A percentile compares a stretch with the other conserved stretches of the same genome.
phyloP scores from a whole-genome alignment of 2,888 invertebrate genomes.

The Pammene fasciana region DNA sequence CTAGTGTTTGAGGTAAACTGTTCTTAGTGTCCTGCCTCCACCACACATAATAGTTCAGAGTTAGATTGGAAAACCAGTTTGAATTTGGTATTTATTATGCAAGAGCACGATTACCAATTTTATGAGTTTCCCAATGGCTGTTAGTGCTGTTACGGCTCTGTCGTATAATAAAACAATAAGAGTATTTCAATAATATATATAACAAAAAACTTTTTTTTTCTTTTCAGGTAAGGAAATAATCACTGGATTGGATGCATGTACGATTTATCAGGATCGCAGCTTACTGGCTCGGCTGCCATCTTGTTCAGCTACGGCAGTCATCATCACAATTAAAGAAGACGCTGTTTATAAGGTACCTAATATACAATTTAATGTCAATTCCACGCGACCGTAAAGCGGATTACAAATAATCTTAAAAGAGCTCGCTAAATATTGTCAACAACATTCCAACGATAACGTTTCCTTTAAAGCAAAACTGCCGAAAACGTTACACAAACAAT shows the following conservation, averaged over 20 bases:
- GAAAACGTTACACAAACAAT: neutral
- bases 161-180: neutral
- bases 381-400: neutral
- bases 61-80: no score
- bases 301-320: no score
- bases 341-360: neutral
- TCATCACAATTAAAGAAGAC: no score
- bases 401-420: neutral
- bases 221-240: conserved; percentile 15
- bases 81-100: no score
- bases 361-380: neutral
- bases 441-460: neutral
- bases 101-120: no score
- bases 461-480: conserved; percentile 5
- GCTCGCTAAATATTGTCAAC: neutral
- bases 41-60: no score
- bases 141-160: no score
- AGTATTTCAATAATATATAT: neutral
- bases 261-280: no score
- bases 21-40: no score
- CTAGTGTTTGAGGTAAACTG: no score
- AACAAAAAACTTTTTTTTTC: neutral
- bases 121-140: no score
- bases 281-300: no score
- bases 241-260: neutral